A percentile compares a stretch with the other conserved stretches of the same genome.
These are phyloP conservation scores for Aquatica leii DNA, from an alignment of 2,888 invertebrate species.

Conservation along the genomic window DNA sequence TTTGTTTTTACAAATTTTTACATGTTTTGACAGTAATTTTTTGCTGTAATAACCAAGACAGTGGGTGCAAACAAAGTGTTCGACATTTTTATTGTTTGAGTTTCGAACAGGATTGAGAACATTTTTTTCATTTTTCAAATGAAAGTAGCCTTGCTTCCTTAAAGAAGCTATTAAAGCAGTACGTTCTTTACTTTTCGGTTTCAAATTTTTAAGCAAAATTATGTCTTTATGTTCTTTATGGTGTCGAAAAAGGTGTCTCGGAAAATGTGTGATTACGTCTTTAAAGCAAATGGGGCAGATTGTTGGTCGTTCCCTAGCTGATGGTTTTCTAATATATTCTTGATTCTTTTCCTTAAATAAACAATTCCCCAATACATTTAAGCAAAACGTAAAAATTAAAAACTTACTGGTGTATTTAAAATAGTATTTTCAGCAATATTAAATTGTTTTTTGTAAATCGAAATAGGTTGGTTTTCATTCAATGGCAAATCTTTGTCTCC, in stretches of 20 bases:
- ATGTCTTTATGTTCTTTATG: no score
- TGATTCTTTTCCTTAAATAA: no score
- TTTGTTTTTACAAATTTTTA: conserved; percentile 33
- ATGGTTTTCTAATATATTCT: conserved; percentile 10
- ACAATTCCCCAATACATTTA: no score
- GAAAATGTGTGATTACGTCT: conserved; percentile 27
- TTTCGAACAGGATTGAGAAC: conserved; percentile 27
- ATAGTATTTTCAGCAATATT: no score
- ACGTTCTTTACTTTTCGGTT: conserved; percentile 29
- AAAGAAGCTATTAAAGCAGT: conserved; percentile 19
- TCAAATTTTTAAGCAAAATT: no score
- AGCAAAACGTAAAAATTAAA: no score
- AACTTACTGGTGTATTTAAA: no score
- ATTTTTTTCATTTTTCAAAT: conserved; percentile 26
- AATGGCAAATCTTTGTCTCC: no score
- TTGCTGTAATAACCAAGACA: no score
- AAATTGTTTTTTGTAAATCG: no score
- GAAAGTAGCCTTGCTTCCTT: conserved; percentile 34
- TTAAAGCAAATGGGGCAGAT: conserved; percentile 28
- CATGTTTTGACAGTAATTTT: conserved; percentile 25
- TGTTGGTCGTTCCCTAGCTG: conserved; percentile 27
- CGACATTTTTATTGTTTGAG: conserved; percentile 16
- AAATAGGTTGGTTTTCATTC: no score
- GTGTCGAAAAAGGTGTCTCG: no score
- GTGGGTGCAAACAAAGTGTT: conserved; percentile 30